These are phyloP conservation scores for Clupea harengus DNA, from an alignment of 2,113 vertebrate genomes.

Conservation along the genomic window DNA sequence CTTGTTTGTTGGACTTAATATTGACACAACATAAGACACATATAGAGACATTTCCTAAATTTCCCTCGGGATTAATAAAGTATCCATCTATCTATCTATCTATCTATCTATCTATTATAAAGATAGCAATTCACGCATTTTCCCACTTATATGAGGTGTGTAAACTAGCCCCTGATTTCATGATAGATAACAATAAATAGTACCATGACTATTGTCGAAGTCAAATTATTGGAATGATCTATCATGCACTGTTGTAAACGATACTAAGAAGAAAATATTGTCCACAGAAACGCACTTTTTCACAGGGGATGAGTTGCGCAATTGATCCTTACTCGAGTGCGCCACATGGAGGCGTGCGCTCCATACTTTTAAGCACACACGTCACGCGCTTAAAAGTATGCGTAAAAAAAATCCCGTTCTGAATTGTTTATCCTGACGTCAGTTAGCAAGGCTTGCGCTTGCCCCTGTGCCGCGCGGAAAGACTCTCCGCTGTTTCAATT, in stretches of 20 bases:
- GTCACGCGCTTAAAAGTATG: conserved; percentile 52
- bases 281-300: background rate
- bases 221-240: background rate
- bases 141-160: too few species aligned
- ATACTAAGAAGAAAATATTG: background rate
- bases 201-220: background rate
- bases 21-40: too few species aligned
- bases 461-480: conserved; percentile 59
- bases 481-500: conserved; percentile 61
- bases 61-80: too few species aligned
- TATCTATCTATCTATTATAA: too few species aligned
- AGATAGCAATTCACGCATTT: too few species aligned
- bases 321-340: background rate
- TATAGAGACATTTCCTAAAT: too few species aligned
- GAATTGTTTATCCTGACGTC: conserved; percentile 79
- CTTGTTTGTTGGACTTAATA: background rate
- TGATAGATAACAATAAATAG: background rate
- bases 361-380: conserved; percentile 43
- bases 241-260: background rate
- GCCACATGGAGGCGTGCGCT: conserved; percentile 68
- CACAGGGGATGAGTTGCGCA: background rate
- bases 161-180: background rate
- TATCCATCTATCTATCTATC: too few species aligned
- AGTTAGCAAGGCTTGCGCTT: conserved; percentile 68
- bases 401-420: conserved; percentile 61